Conservation (phyloP, 2,797 vertebrate species). For the Intellagama lesueurii region DNA sequence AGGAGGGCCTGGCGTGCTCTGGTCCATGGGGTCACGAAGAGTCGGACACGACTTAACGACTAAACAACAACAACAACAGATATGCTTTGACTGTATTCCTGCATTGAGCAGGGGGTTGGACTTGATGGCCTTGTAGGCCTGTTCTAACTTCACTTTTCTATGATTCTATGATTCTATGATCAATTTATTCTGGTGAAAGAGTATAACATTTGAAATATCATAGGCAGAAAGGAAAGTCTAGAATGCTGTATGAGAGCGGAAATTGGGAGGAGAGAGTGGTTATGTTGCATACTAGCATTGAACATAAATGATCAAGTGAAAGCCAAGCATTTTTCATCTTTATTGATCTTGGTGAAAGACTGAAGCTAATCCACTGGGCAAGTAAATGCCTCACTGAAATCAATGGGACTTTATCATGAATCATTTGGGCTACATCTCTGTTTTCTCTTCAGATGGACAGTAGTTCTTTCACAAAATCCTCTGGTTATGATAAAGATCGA, state of each 20-base stretch:
- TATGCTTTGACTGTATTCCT: no score
- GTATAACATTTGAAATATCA: neutral
- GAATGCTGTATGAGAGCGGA: neutral
- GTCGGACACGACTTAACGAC: no score
- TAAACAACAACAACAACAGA: no score
- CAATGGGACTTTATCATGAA: neutral
- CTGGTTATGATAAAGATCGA: neutral
- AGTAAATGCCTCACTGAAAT: neutral
- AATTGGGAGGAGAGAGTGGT: neutral
- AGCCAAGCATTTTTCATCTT: neutral
- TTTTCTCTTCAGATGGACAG: neutral
- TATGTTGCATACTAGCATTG: neutral
- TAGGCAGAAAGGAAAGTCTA: neutral
- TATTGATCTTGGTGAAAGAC: neutral
- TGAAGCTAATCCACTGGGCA: neutral
- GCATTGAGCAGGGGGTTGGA: no score
- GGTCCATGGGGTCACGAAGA: no score
- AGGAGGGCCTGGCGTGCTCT: no score
- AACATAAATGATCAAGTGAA: neutral
- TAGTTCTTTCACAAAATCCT: neutral
- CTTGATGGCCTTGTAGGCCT: no score
- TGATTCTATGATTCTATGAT: no score
- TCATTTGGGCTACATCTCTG: slow-evolving; percentile 1
- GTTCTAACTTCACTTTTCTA: no score
- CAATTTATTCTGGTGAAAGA: neutral